phyloP scores from a whole-genome alignment of 2,888 invertebrate genomes.

The Polymixis lichenea region DNA sequence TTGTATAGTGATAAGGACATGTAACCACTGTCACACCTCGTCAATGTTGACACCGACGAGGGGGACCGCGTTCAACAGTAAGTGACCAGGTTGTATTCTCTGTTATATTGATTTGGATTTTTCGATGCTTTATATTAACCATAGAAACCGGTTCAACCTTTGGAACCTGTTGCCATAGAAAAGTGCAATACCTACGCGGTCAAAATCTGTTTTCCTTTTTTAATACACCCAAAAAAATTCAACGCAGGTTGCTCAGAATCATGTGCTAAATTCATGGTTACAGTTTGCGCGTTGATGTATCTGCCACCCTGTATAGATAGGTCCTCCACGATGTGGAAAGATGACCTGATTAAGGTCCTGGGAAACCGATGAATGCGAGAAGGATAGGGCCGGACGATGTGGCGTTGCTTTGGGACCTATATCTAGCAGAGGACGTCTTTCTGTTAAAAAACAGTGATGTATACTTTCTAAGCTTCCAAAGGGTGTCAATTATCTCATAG shows the following conservation, averaged over 20 bases:
- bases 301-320: not conserved
- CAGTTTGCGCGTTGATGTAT: no score
- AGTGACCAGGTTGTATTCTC: slow-evolving; percentile 10
- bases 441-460: not conserved
- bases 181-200: no score
- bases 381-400: not conserved
- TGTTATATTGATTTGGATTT: not conserved
- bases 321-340: no score
- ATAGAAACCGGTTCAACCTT: no score
- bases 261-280: no score
- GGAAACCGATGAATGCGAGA: not conserved
- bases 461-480: not conserved
- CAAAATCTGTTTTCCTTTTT: no score
- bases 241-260: no score
- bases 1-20: slow-evolving; percentile 76
- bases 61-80: slow-evolving; percentile 49
- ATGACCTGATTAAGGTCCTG: not conserved
- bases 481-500: slow-evolving; percentile 11
- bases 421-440: not conserved
- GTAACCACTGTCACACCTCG: slow-evolving; percentile 80
- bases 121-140: not conserved
- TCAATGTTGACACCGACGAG: slow-evolving; percentile 65
- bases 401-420: not conserved
- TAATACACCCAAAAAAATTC: no score
- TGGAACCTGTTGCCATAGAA: no score